These are phyloP conservation scores for Oreochromis mossambicus DNA, from an alignment of 2,797 vertebrate genomes.

Conservation along the genomic window DNA sequence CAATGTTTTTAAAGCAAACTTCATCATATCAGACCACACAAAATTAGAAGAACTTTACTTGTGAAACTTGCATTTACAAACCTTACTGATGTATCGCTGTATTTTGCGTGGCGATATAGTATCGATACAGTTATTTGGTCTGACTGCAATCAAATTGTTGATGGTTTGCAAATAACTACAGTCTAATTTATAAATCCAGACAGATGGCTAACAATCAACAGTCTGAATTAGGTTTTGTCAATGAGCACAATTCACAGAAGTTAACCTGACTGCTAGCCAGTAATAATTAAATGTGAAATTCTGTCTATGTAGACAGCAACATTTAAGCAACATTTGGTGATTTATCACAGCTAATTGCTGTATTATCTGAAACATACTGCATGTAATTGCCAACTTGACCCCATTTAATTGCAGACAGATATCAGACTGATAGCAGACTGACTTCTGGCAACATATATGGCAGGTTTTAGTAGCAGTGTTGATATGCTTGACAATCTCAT, in stretches of 20 bases:
- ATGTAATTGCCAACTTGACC: background rate
- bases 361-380: background rate
- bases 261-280: accelerated
- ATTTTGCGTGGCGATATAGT: background rate
- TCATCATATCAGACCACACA: background rate
- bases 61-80: background rate
- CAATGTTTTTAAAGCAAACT: background rate
- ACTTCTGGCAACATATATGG: background rate
- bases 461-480: background rate
- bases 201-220: background rate
- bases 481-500: background rate
- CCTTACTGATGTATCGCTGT: background rate
- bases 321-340: background rate
- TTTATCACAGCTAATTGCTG: background rate
- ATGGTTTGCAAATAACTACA: background rate
- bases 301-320: background rate
- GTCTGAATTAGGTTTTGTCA: background rate
- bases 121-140: too few species aligned
- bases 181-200: background rate
- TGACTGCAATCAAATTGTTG: background rate
- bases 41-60: background rate
- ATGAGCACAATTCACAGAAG: background rate
- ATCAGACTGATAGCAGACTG: background rate
- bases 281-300: background rate
- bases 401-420: background rate